Conservation (phyloP, 2,888 invertebrate species). For the Smittia aterrima region DNA sequence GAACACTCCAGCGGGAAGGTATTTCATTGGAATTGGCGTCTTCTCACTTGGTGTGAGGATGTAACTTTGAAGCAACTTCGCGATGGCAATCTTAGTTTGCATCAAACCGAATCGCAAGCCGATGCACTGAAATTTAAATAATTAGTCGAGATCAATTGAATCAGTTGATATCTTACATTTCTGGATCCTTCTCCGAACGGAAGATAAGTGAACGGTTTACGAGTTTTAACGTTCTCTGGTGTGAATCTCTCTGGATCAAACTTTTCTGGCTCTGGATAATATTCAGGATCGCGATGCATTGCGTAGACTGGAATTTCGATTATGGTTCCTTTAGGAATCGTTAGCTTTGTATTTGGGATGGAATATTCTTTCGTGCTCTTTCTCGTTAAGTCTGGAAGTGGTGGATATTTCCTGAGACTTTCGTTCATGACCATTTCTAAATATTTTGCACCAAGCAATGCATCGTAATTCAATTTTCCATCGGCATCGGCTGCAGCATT, state of each 20-base stretch:
- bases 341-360: background rate
- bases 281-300: slow-evolving; percentile 23
- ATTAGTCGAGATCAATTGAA: background rate
- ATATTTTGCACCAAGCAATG: slow-evolving; percentile 52
- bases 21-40: slow-evolving; percentile 47
- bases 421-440: slow-evolving; percentile 53
- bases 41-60: slow-evolving; percentile 45
- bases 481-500: slow-evolving; percentile 47
- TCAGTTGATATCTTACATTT: background rate
- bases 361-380: background rate
- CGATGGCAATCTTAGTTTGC: slow-evolving; percentile 49
- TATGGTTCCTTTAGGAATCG: slow-evolving; percentile 35
- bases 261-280: slow-evolving; percentile 5
- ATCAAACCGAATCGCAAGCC: slow-evolving; percentile 49
- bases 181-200: slow-evolving; percentile 33
- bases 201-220: slow-evolving; percentile 34
- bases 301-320: slow-evolving; percentile 23
- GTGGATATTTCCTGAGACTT: slow-evolving; percentile 43
- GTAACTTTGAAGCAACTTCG: slow-evolving; percentile 47
- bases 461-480: slow-evolving; percentile 49
- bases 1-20: slow-evolving; percentile 30
- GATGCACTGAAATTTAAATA: background rate
- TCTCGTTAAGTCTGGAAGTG: background rate
- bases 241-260: slow-evolving; percentile 35
- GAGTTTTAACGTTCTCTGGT: slow-evolving; percentile 42